Evolutionary conservation across 2,113 vertebrate species (phyloP).

Genomic region (Notothenia coriiceps): DNA sequence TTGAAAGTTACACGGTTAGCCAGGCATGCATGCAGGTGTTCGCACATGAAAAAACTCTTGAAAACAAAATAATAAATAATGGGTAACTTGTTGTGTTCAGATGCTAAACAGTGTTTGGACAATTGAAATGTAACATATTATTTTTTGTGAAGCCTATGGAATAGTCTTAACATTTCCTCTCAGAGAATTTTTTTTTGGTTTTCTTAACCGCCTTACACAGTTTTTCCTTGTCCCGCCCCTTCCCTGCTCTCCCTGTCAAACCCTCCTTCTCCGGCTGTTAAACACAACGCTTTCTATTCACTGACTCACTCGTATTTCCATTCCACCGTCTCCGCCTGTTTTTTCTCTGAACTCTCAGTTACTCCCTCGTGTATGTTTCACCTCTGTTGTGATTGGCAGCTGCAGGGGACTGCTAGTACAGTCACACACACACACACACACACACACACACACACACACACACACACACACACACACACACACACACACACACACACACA

Average conservation of each 20-base stretch:
- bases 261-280: slow-evolving; percentile 20
- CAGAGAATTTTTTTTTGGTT: neutral
- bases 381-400: slow-evolving; percentile 37
- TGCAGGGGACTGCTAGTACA: neutral
- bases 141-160: neutral
- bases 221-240: slow-evolving; percentile 52
- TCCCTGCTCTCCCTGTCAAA: slow-evolving; percentile 9
- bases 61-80: no score
- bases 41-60: neutral
- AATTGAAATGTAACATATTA: neutral
- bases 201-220: slow-evolving; percentile 33
- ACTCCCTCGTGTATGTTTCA: slow-evolving; percentile 12
- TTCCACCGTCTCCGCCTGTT: neutral
- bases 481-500: neutral
- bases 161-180: slow-evolving; percentile 1
- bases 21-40: neutral
- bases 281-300: slow-evolving; percentile 46
- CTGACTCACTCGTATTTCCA: slow-evolving; percentile 67
- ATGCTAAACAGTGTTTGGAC: slow-evolving; percentile 2
- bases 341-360: slow-evolving; percentile 25
- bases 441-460: no score
- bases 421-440: neutral
- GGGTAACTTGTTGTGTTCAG: neutral
- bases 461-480: no score
- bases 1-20: neutral